Percentiles rank a stretch among this genome's conserved stretches.
phyloP scores from a whole-genome alignment of 1,140 invertebrate genomes.

The Trichoplusia ni region DNA sequence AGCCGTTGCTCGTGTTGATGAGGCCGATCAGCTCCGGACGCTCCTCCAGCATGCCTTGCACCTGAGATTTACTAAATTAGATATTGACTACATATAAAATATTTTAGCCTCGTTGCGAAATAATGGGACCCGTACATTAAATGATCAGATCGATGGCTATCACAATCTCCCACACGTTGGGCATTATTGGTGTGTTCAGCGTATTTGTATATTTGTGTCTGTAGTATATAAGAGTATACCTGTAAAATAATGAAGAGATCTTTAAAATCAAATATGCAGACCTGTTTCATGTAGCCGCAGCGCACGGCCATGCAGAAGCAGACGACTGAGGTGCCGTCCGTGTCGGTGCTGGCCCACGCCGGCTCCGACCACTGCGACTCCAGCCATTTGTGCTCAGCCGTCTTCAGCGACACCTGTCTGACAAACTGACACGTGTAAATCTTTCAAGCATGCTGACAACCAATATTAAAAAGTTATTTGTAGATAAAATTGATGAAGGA shows the following conservation, averaged over 20 bases:
- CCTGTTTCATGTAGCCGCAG: constrained; percentile 70
- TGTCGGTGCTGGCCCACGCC: constrained; percentile 61
- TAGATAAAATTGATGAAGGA: too few species aligned
- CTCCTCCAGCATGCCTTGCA: constrained; percentile 69
- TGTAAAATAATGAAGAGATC: too few species aligned
- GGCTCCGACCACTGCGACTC: constrained; percentile 62
- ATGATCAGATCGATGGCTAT: too few species aligned
- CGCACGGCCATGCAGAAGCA: constrained; percentile 72
- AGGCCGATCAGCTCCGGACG: constrained; percentile 56
- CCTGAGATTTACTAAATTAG: constrained; percentile 38
- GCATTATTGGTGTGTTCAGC: too few species aligned
- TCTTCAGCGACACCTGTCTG: not conserved
- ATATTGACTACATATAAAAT: too few species aligned
- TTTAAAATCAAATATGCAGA: constrained; percentile 7
- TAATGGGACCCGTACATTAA: too few species aligned
- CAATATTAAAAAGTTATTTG: not conserved
- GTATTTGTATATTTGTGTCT: too few species aligned
- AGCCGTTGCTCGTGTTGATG: constrained; percentile 56
- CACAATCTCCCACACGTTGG: too few species aligned
- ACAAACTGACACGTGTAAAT: not conserved
- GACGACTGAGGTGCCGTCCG: constrained; percentile 57
- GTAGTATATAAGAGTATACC: too few species aligned
- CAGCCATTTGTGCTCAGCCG: constrained; percentile 37
- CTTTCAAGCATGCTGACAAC: not conserved
- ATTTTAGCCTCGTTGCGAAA: too few species aligned